Conservation (phyloP, 2,797 vertebrate genomes). For the Sphenopsis melanotis region DNA sequence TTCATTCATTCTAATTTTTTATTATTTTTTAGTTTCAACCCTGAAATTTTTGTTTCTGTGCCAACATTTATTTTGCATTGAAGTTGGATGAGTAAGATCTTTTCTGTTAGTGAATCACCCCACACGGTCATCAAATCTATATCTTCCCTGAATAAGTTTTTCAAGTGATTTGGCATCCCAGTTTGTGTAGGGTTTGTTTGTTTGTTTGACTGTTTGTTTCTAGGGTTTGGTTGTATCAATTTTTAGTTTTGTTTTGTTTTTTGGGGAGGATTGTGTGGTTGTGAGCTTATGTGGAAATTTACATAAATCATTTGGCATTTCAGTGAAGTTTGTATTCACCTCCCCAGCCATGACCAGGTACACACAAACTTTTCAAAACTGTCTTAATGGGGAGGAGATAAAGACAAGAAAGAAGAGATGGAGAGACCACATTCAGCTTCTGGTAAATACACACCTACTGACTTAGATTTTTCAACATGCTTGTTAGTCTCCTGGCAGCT, state of each 20-base stretch:
- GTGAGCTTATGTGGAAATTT: slow-evolving; percentile 1
- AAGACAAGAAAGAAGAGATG: neutral
- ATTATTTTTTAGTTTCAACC: slow-evolving; percentile 44
- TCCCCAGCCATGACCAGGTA: neutral
- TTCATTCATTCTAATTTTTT: slow-evolving; percentile 18
- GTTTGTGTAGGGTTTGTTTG: neutral
- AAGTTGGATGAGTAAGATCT: slow-evolving; percentile 34
- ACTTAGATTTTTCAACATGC: neutral
- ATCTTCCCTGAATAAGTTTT: neutral
- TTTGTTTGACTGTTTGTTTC: neutral
- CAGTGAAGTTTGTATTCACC: neutral
- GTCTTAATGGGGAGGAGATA: neutral
- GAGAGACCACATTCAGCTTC: neutral
- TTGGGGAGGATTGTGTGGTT: neutral
- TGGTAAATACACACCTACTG: neutral
- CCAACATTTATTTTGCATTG: slow-evolving; percentile 58
- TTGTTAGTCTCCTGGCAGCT: neutral
- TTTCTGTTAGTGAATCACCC: slow-evolving; percentile 32
- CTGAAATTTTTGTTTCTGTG: slow-evolving; percentile 42
- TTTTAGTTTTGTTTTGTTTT: neutral
- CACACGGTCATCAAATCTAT: slow-evolving; percentile 28
- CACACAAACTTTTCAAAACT: neutral
- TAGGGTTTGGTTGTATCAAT: neutral
- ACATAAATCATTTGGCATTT: neutral
- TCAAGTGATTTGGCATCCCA: slow-evolving; percentile 5